Percentiles rank a stretch among this genome's conserved stretches.
Evolutionary conservation across 1,140 invertebrate species (phyloP).

Genomic region (Drosophila pseudoobscura): DNA sequence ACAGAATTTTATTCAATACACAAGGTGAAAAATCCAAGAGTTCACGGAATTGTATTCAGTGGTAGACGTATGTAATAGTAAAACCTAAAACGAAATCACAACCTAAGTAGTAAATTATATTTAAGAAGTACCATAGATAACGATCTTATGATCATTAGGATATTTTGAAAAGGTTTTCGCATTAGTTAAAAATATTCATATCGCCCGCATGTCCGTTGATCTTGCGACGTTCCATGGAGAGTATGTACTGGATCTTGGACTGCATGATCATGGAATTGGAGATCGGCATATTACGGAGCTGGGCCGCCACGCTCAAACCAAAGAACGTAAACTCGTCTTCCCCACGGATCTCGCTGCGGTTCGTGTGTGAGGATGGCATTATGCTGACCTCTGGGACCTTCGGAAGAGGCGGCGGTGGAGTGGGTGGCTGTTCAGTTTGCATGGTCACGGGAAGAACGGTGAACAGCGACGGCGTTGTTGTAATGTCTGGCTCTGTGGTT

Average conservation of each 20-base stretch:
- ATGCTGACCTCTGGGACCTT: conserved; percentile 2
- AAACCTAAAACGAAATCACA: too few relatives aligned
- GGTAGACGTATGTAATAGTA: too few relatives aligned
- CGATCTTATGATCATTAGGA: background rate
- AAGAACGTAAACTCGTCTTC: conserved; percentile 68
- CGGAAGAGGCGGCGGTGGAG: conserved; percentile 18
- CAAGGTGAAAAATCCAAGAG: too few relatives aligned
- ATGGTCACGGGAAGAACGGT: conserved; percentile 27
- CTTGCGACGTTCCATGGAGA: conserved; percentile 59
- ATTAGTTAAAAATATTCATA: conserved; percentile 35
- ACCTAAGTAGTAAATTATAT: background rate
- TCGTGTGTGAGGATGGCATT: background rate
- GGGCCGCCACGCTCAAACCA: conserved; percentile 63
- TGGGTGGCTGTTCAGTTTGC: conserved; percentile 17
- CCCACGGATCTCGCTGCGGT: background rate
- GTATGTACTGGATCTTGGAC: conserved; percentile 61
- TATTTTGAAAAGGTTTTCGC: background rate
- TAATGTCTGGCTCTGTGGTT: background rate
- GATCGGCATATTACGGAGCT: conserved; percentile 62
- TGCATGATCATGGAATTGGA: conserved; percentile 65
- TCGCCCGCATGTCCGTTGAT: conserved; percentile 46
- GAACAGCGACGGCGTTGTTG: conserved; percentile 9
- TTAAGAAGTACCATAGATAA: background rate
- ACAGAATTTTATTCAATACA: too few relatives aligned
- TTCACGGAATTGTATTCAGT: too few relatives aligned